These are phyloP conservation scores for Microplitis demolitor DNA, from an alignment of 1,140 invertebrate genomes.

Conservation along the genomic window DNA sequence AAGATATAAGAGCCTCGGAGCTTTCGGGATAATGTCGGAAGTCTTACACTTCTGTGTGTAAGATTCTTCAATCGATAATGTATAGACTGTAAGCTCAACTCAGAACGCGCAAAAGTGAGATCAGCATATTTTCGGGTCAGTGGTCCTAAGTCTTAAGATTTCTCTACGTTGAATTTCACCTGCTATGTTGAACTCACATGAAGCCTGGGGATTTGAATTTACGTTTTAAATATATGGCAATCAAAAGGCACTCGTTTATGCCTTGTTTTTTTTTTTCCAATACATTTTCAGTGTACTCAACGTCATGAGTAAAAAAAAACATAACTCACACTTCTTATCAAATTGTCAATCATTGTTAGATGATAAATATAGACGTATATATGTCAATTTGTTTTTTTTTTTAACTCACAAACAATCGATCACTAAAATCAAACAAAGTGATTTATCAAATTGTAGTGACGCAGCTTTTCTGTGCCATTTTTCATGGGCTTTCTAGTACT, in stretches of 20 bases:
- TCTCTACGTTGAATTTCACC: background rate
- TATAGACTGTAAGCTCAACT: background rate
- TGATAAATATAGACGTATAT: background rate
- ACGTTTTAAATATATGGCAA: background rate
- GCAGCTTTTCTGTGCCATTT: conserved; percentile 14
- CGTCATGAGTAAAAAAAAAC: background rate
- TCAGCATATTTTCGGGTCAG: conserved; percentile 20
- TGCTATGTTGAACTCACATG: background rate
- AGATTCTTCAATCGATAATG: background rate
- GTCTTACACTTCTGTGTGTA: background rate
- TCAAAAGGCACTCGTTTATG: background rate
- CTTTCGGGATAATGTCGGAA: background rate
- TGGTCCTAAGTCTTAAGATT: background rate
- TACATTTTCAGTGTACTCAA: background rate
- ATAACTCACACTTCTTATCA: background rate
- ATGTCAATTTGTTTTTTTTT: background rate
- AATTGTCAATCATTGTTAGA: background rate
- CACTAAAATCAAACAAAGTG: conserved; percentile 1
- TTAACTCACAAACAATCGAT: background rate
- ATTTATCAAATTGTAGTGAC: background rate
- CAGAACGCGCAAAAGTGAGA: background rate
- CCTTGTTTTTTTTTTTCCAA: background rate
- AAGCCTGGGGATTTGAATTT: background rate
- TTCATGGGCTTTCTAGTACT: conserved; percentile 2
- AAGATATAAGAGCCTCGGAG: background rate